Conservation (phyloP, 2,113 vertebrate genomes). For the Oncorhynchus keta region DNA sequence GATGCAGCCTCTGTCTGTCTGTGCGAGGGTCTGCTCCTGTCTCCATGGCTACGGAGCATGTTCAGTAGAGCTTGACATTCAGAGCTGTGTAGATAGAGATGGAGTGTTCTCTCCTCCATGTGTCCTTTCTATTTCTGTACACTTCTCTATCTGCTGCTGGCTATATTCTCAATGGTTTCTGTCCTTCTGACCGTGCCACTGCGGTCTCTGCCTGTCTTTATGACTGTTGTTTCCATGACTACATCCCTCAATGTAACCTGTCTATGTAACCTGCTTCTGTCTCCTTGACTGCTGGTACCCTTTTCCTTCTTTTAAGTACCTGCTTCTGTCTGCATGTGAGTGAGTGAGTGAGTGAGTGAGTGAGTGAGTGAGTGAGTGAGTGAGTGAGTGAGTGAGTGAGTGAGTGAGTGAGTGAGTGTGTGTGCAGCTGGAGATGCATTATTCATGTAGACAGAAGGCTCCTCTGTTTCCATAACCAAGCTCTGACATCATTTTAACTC, state of each 20-base stretch:
- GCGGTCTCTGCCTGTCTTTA: conserved; percentile 19
- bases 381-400: too few relatives aligned
- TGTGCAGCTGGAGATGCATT: conserved; percentile 81
- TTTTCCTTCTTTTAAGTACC: conserved; percentile 61
- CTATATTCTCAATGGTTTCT: not conserved
- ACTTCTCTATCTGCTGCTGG: not conserved
- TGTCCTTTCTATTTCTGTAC: not conserved
- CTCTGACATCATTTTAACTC: conserved; percentile 73
- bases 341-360: conserved; percentile 52
- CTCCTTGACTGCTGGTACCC: conserved; percentile 58
- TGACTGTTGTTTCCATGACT: conserved; percentile 35
- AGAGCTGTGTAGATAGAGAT: conserved; percentile 63
- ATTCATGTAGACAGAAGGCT: conserved; percentile 78
- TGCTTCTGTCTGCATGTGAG: conserved; percentile 65
- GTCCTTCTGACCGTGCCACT: not conserved
- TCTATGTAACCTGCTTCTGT: conserved; percentile 68
- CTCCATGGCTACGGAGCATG: conserved; percentile 72
- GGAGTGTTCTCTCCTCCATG: conserved; percentile 57
- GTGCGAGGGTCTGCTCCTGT: conserved; percentile 60
- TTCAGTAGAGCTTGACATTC: conserved; percentile 70
- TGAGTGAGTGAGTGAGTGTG: conserved; percentile 62
- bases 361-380: too few relatives aligned
- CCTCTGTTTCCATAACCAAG: conserved; percentile 78
- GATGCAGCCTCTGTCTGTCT: not conserved
- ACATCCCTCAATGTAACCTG: conserved; percentile 8